These are phyloP conservation scores for Mirounga angustirostris DNA, from an alignment of 2,113 vertebrate species.

Conservation along the genomic window DNA sequence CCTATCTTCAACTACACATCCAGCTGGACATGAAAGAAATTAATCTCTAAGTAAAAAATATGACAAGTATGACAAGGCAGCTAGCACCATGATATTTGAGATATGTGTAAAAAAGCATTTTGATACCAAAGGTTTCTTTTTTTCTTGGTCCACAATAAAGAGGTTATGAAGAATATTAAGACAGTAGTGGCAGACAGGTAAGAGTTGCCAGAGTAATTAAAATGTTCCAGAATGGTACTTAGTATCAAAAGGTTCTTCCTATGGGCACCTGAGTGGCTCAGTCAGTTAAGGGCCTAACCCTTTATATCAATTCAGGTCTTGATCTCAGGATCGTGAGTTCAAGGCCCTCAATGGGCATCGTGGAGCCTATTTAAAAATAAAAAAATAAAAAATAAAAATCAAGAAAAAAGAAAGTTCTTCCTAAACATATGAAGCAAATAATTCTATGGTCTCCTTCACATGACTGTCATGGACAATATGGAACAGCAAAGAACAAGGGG, in stretches of 20 bases:
- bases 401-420: conserved; percentile 10
- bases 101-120: neutral
- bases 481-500: neutral
- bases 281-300: neutral
- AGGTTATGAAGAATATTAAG: conserved; percentile 41
- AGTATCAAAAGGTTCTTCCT: conserved; percentile 42
- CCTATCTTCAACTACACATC: neutral
- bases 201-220: conserved; percentile 2
- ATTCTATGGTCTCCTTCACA: neutral
- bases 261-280: neutral
- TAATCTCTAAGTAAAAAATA: conserved; percentile 39
- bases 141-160: conserved; percentile 28
- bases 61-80: neutral
- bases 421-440: conserved; percentile 22
- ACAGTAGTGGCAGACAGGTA: neutral
- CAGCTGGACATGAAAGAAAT: conserved; percentile 20
- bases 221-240: neutral
- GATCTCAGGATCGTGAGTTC: neutral
- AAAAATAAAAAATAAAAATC: neutral
- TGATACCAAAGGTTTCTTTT: conserved; percentile 43
- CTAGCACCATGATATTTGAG: conserved; percentile 27
- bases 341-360: too few species aligned
- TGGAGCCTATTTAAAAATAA: neutral
- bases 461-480: neutral
- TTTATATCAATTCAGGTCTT: neutral